Evolutionary conservation across 2,113 vertebrate genomes (phyloP), one percentile per base, ranked within the genome.

Genomic region (Falco punctatus): DNA sequence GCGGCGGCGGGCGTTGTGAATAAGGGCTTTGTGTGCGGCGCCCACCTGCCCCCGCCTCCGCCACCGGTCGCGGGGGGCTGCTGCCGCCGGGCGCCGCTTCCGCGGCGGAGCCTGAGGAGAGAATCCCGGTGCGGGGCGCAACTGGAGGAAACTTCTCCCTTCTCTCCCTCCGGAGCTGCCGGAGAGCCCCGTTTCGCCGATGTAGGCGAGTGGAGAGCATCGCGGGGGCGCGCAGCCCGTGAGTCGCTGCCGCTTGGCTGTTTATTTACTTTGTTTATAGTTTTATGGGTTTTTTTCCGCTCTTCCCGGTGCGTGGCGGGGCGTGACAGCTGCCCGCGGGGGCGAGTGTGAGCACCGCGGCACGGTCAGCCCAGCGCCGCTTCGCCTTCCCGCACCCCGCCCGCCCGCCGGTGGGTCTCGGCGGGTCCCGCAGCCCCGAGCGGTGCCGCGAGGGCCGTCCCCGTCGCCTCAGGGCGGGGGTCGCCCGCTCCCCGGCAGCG

Each of bases 31-130:
- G 95, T 95, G 66, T 88, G 85, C 62, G 44, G 92, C 44, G 55
- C 71, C 81, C 92, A 95, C 92, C 94, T 95, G 92, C 94, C 90
- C 86, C 80, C 58, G 83, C 87, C 87, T 15, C 48, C 65, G 74
- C 65, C 40, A n/a, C 69, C 13, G 32, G 4, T 33, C n/a, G 49
- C 32, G 78, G 48, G 73, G 54, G 65, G 33, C 59, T 72, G 65
- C 13, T 10, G 48, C 64, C 49, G 61, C 32, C 26, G 42, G 57
- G 51, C 44, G 32, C 61, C 44, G 27, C 61, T 67, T 61, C 16
- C 17, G 27, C 8, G 66, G 44, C 15, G 8, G 57, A 65, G 40
- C 10, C 38, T 24, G n/a, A 8, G 40, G 27, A 38, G 23, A 30
- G 55, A 42, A 24, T n/a, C 27, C 21, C 16, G 27, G 20, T 2